Evolutionary conservation across 2,888 invertebrate genomes (phyloP).

Genomic region (Tetrapedia diversipes): DNA sequence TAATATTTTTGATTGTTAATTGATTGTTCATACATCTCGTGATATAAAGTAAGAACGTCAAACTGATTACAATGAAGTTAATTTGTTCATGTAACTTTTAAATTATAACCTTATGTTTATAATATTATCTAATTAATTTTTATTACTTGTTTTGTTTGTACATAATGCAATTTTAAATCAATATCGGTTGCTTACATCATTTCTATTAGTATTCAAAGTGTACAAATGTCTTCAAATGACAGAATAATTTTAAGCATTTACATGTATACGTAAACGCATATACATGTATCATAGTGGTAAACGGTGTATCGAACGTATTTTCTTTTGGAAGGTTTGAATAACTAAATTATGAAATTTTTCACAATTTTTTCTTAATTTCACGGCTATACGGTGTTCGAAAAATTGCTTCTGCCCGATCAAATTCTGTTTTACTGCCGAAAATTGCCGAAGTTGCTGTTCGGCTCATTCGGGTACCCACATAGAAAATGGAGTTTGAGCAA

Average conservation of each 20-base stretch:
- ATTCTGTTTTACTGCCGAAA: slow-evolving; percentile 57
- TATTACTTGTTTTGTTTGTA: not conserved
- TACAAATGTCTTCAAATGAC: slow-evolving; percentile 7
- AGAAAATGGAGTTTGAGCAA: slow-evolving; percentile 78
- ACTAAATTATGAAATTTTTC: not conserved
- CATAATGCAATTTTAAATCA: not conserved
- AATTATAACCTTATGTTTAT: no score
- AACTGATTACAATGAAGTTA: not conserved
- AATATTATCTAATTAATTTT: slow-evolving; percentile 2
- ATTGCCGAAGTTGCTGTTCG: slow-evolving; percentile 66
- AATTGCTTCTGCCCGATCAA: slow-evolving; percentile 37
- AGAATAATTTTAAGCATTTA: not conserved
- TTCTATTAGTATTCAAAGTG: slow-evolving; percentile 19
- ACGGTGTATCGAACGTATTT: not conserved
- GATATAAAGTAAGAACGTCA: not conserved
- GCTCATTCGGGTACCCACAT: slow-evolving; percentile 70
- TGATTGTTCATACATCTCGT: not conserved
- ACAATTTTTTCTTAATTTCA: slow-evolving; percentile 8
- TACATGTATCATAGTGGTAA: not conserved
- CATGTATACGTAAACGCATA: no score
- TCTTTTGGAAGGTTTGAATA: not conserved
- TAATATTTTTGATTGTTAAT: not conserved
- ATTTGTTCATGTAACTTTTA: not conserved
- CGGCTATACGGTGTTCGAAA: slow-evolving; percentile 15
- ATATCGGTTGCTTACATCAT: slow-evolving; percentile 17